A percentile compares a stretch with the other conserved stretches of the same genome.
Evolutionary conservation across 1,140 invertebrate species (phyloP).

Genomic region (Pseudomyrmex gracilis): DNA sequence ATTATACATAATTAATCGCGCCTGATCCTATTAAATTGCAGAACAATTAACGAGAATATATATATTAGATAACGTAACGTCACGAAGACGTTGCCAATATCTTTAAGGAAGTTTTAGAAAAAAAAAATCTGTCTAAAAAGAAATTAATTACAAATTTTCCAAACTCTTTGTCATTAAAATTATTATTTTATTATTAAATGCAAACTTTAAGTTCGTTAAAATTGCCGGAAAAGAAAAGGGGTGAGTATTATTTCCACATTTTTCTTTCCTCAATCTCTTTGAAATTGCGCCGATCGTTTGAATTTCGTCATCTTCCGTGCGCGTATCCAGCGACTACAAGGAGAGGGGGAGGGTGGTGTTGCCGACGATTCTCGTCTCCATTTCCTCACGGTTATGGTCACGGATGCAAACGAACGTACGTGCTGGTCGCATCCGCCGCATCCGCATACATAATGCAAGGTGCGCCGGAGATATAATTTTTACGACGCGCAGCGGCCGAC

Average conservation of each 20-base stretch:
- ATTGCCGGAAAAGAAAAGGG: too few species aligned
- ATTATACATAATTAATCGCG: conserved; percentile 11
- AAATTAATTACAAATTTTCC: too few species aligned
- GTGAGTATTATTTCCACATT: too few species aligned
- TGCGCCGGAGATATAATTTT: conserved; percentile 73
- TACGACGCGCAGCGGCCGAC: conserved; percentile 65
- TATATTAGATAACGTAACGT: too few species aligned
- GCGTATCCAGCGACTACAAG: background rate
- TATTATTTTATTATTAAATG: too few species aligned
- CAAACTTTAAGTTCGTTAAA: too few species aligned
- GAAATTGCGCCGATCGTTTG: conserved; percentile 69
- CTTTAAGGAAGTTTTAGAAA: too few species aligned
- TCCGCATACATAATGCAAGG: conserved; percentile 64
- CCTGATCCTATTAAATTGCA: conserved; percentile 22
- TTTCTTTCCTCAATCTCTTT: conserved; percentile 27
- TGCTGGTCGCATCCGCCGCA: conserved; percentile 37
- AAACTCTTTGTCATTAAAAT: too few species aligned
- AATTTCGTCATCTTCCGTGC: background rate
- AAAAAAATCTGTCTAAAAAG: too few species aligned
- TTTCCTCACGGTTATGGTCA: conserved; percentile 46
- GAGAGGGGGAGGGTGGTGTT: background rate
- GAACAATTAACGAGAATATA: too few species aligned
- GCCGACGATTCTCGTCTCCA: background rate
- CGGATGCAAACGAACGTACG: conserved; percentile 65
- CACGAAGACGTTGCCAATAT: too few species aligned